These are phyloP conservation scores for Coregonus suidteri DNA, from an alignment of 2,797 vertebrate genomes.

Conservation along the genomic window DNA sequence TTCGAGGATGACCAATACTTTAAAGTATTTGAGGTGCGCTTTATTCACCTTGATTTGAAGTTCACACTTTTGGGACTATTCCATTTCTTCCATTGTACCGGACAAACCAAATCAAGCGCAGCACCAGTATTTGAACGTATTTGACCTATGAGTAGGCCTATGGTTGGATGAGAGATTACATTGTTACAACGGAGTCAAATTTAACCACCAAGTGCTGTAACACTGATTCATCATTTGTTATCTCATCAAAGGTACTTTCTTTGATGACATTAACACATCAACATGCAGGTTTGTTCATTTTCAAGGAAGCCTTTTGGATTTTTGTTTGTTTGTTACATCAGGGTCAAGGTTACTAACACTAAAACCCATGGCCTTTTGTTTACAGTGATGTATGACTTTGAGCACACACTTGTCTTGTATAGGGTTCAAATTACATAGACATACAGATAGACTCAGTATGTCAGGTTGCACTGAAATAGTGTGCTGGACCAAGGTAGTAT, in stretches of 20 bases:
- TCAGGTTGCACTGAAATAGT: not conserved
- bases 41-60: not conserved
- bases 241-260: not conserved
- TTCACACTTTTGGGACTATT: not conserved
- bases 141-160: not conserved
- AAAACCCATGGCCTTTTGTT: not conserved
- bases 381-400: not conserved
- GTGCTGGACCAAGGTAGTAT: not conserved
- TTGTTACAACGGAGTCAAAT: not conserved
- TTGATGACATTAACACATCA: not conserved
- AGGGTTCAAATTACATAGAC: not conserved
- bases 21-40: not conserved
- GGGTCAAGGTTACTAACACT: not conserved
- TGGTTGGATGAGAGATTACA: not conserved
- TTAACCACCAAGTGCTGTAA: not conserved
- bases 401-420: not conserved
- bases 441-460: not conserved
- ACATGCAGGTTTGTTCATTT: conserved; percentile 5
- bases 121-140: not conserved
- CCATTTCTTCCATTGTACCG: not conserved
- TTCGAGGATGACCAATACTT: not conserved
- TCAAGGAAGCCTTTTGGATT: not conserved
- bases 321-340: not conserved
- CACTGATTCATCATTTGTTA: not conserved
- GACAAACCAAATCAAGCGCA: not conserved